phyloP scores from a whole-genome alignment of 2,113 vertebrate species.

The Xiphophorus couchianus region DNA sequence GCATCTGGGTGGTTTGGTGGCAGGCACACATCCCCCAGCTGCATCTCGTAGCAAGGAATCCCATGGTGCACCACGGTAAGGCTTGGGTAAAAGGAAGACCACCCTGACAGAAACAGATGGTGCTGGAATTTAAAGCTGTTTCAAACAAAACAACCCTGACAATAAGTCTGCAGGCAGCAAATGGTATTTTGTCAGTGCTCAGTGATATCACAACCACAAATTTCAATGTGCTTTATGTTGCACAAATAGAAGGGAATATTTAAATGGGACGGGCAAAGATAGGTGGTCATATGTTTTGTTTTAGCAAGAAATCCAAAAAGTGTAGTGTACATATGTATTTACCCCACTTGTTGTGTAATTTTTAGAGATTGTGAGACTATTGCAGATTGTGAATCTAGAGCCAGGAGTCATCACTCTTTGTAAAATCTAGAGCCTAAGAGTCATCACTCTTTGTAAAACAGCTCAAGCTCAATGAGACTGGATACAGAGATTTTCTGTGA shows the following conservation, averaged over 20 bases:
- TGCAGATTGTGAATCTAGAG: neutral
- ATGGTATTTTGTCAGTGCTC: neutral
- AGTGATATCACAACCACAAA: too few species aligned
- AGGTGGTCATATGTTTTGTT: neutral
- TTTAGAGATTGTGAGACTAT: too few species aligned
- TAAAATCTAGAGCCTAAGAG: neutral
- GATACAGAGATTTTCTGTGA: neutral
- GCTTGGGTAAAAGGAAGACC: conserved; percentile 98
- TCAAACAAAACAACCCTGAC: neutral
- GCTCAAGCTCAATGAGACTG: neutral
- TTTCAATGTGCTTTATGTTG: too few species aligned
- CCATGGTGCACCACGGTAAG: conserved; percentile 99
- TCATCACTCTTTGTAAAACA: neutral
- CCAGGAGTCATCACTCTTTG: too few species aligned
- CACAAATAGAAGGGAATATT: too few species aligned
- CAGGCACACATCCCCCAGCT: conserved; percentile 95
- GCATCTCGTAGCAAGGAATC: conserved; percentile 98
- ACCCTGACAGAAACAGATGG: conserved; percentile 81
- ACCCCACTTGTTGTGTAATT: too few species aligned
- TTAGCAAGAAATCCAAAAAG: neutral
- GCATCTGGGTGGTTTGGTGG: conserved; percentile 98
- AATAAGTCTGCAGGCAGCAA: conserved; percentile 3
- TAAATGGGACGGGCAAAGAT: conserved; percentile 4
- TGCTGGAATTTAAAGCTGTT: neutral
- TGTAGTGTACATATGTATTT: neutral